phyloP scores from a whole-genome alignment of 2,797 vertebrate genomes.

The Rhinophrynus dorsalis region DNA sequence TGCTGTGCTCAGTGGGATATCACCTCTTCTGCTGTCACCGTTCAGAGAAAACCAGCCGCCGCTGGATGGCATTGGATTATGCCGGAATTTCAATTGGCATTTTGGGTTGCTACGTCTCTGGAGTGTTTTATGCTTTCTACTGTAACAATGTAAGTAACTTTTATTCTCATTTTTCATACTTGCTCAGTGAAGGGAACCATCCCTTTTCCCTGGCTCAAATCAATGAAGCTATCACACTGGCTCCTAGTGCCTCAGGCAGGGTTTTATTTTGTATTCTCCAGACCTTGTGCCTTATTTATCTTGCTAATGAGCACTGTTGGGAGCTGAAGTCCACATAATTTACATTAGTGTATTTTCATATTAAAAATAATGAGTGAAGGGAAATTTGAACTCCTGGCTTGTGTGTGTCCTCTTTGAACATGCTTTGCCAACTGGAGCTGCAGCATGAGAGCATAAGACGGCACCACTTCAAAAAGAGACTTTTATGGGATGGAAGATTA shows the following conservation, averaged over 20 bases:
- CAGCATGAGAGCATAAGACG: neutral
- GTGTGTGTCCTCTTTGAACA: slow-evolving; percentile 29
- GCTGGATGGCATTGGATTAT: slow-evolving; percentile 95
- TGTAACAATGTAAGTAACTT: slow-evolving; percentile 84
- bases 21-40: slow-evolving; percentile 95
- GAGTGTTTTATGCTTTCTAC: slow-evolving; percentile 95
- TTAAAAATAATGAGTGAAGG: slow-evolving; percentile 27
- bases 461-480: slow-evolving; percentile 30
- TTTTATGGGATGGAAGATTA: slow-evolving; percentile 25
- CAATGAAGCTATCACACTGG: neutral
- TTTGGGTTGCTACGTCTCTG: slow-evolving; percentile 94
- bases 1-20: slow-evolving; percentile 93
- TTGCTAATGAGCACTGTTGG: slow-evolving; percentile 10
- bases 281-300: slow-evolving; percentile 49
- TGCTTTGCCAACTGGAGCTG: slow-evolving; percentile 31
- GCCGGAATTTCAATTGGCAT: slow-evolving; percentile 91
- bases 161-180: neutral
- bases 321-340: slow-evolving; percentile 22
- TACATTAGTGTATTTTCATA: neutral
- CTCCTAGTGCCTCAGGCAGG: neutral
- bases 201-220: slow-evolving; percentile 30
- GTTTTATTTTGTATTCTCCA: neutral
- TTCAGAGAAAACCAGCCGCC: slow-evolving; percentile 91
- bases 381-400: slow-evolving; percentile 32
- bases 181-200: slow-evolving; percentile 27